Evolutionary conservation across 2,113 vertebrate genomes (phyloP), one percentile per base, ranked within the genome.

Genomic region (Corvus moneduloides): DNA sequence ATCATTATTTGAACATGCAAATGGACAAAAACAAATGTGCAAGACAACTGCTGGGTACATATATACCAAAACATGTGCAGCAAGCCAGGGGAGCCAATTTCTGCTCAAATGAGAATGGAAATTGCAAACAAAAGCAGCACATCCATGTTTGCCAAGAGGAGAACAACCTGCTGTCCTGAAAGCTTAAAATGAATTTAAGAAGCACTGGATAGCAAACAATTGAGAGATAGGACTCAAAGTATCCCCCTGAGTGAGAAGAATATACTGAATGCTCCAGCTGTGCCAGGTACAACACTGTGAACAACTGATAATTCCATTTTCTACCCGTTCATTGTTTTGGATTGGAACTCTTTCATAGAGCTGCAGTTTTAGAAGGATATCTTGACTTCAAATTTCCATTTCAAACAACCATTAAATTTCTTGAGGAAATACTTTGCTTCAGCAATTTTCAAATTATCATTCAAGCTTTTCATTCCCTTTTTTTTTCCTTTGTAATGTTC

Each of bases 91-190:
- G 83, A 73, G 58, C 62, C 62, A 63, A 77, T 66, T 94, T 84
- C 84, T 94, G 75, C 82, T 94, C 85, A 85, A 63, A 48, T 32
- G 61, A 66, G 55, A 51, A 80, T 83, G 84, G 48, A 90, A 94
- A 93, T 63, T 35, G 63, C 78, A 94, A 76, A 94, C 74, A 93
- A 93, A 94, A 77, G 82, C 67, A 77, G 63, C 67, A 58, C 18
- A 85, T 48, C 30, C 63, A 18, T 11, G 22, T 69, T 74, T 94
- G 89, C 78, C 87, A 94, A 63, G 51, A 92, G n/a, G 28, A 80
- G 49, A 85, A 73, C 33, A 86, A 77, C 82, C 49, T 74, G 73
- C 87, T 55, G 48, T 71, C 88, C 56, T 48, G 52, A 93, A 90
- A 93, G 82, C 85, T 85, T 72, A 35, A 71, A 63, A 51, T 46